Percentiles rank a stretch among this genome's conserved stretches.
phyloP scores from a whole-genome alignment of 2,113 vertebrate genomes.

The Myrmophylax atrothorax region DNA sequence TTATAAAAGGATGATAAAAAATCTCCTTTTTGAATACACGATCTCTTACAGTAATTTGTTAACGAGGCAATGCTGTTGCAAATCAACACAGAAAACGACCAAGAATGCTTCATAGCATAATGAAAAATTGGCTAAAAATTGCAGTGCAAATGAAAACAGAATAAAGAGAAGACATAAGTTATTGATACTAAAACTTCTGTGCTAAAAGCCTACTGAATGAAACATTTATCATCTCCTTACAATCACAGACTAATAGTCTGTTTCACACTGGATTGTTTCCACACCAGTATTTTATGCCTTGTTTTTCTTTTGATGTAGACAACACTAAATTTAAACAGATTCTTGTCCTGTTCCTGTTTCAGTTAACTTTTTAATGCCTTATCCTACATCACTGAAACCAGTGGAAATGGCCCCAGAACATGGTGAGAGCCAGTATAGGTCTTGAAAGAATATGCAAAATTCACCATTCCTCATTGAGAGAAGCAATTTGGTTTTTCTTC shows the following conservation, averaged over 20 bases:
- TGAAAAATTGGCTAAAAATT: constrained; percentile 44
- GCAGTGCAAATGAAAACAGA: constrained; percentile 41
- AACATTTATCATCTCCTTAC: constrained; percentile 1
- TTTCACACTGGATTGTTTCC: constrained; percentile 44
- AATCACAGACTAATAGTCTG: constrained; percentile 32
- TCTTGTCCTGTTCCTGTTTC: not conserved
- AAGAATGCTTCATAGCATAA: not conserved
- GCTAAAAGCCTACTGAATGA: constrained; percentile 36
- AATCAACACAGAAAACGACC: constrained; percentile 42
- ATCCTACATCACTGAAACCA: not conserved
- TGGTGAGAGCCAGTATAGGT: not conserved
- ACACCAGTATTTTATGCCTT: constrained; percentile 28
- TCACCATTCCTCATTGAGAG: not conserved
- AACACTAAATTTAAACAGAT: constrained; percentile 3
- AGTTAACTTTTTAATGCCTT: not conserved
- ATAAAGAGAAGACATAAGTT: constrained; percentile 56
- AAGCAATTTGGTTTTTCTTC: constrained; percentile 18
- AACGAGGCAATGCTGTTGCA: constrained; percentile 46
- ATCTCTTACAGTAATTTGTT: constrained; percentile 42
- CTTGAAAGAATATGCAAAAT: not conserved
- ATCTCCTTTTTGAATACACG: not conserved
- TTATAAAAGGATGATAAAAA: constrained; percentile 31
- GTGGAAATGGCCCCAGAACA: not conserved
- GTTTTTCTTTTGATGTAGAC: not conserved
- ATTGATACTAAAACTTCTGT: constrained; percentile 58